A percentile compares a stretch with the other conserved stretches of the same genome.
Evolutionary conservation across 30 jellyfish, hydroid and myxozoan species (phyloP).

Genomic region (Pelagia noctiluca): DNA sequence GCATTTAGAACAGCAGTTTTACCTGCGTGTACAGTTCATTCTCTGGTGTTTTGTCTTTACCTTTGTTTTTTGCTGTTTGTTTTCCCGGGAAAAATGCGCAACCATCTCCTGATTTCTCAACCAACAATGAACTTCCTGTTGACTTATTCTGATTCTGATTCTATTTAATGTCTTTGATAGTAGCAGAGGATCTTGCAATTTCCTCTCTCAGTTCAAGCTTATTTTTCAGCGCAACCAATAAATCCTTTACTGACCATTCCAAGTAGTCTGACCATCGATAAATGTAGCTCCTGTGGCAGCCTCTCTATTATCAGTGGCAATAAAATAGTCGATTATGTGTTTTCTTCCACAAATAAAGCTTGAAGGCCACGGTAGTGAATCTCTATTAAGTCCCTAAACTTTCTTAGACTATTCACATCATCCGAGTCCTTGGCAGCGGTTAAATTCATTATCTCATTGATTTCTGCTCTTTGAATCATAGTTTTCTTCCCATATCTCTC

Average conservation of each 20-base stretch:
- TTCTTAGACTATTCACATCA: too few species aligned
- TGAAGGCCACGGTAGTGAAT: too few species aligned
- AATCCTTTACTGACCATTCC: neutral
- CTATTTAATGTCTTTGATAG: too few species aligned
- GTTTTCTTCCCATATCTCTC: too few species aligned
- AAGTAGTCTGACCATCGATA: neutral
- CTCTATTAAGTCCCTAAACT: too few species aligned
- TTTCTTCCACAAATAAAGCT: too few species aligned
- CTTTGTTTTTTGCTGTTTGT: slow-evolving; percentile 20
- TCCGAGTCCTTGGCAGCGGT: too few species aligned
- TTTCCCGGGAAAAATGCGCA: slow-evolving; percentile 32
- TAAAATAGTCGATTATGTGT: too few species aligned
- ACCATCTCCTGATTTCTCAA: neutral
- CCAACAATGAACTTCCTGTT: slow-evolving; percentile 51
- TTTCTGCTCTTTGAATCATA: too few species aligned
- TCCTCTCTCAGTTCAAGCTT: neutral
- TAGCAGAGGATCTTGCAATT: neutral
- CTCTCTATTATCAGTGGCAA: too few species aligned
- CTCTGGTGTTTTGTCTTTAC: slow-evolving; percentile 16
- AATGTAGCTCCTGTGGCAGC: neutral
- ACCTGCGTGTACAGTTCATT: slow-evolving; percentile 17
- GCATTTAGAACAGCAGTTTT: slow-evolving; percentile 30
- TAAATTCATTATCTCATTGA: too few species aligned
- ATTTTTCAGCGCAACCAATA: neutral
- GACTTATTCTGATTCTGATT: too few species aligned